Evolutionary conservation across 2,113 vertebrate species (phyloP).

Genomic region (Microtus pennsylvanicus): DNA sequence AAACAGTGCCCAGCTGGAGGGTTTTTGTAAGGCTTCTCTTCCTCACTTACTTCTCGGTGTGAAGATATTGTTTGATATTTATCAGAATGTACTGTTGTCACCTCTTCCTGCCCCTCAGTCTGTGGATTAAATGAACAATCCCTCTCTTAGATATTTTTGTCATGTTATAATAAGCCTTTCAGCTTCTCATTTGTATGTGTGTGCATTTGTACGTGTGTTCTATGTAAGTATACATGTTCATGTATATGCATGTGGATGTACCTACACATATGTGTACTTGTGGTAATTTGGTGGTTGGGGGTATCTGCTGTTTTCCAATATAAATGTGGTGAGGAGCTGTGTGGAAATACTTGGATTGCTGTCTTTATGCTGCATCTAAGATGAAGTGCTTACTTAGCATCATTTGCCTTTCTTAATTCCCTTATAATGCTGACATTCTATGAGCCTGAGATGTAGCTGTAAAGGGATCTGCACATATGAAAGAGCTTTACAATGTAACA

Average conservation of each 20-base stretch:
- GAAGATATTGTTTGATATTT: not conserved
- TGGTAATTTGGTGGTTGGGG: not conserved
- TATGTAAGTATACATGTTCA: not conserved
- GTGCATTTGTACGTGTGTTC: not conserved
- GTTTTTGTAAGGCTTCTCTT: fast-evolving
- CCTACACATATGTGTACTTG: not conserved
- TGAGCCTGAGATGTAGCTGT: not conserved
- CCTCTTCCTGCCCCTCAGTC: fast-evolving
- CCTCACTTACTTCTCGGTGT: fast-evolving
- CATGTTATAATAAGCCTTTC: not conserved
- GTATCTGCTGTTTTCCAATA: not conserved
- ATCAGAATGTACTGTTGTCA: not conserved
- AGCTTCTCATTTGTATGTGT: not conserved
- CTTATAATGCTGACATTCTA: not conserved
- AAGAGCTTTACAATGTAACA: not conserved
- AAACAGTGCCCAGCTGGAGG: not conserved
- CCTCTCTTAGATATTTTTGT: not conserved
- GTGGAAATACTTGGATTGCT: not conserved
- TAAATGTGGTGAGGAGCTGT: not conserved
- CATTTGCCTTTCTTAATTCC: not conserved
- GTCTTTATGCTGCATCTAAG: not conserved
- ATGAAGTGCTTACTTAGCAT: not conserved
- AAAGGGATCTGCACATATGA: not conserved
- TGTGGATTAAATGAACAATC: not conserved
- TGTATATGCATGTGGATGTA: not conserved